Evolutionary conservation across 2,113 vertebrate genomes (phyloP).

Genomic region (Nibea coibor): DNA sequence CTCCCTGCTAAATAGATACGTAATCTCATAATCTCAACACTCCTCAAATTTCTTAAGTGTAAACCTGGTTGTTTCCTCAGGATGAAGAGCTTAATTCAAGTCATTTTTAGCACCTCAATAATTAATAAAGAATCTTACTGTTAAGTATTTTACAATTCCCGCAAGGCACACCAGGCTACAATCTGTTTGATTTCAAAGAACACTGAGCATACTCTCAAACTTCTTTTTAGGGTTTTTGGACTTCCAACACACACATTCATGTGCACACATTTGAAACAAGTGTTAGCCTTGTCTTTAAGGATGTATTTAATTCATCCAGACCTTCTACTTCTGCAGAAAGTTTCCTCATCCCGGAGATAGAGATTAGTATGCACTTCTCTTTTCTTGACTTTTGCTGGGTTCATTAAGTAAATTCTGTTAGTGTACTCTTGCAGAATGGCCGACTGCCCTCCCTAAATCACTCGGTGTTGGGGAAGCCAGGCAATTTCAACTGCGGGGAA

Average conservation of each 20-base stretch:
- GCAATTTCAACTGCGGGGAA: slow-evolving; percentile 74
- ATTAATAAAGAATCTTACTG: slow-evolving; percentile 5
- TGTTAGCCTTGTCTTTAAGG: neutral
- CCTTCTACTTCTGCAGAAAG: neutral
- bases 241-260: neutral
- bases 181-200: neutral
- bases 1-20: neutral
- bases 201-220: neutral
- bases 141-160: neutral
- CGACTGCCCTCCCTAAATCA: slow-evolving; percentile 36
- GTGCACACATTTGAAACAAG: neutral
- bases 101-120: neutral
- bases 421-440: slow-evolving; percentile 39
- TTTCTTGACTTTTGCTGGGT: slow-evolving; percentile 14
- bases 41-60: no score
- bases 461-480: slow-evolving; percentile 74
- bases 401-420: slow-evolving; percentile 63
- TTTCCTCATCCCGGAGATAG: neutral
- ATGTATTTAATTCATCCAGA: neutral
- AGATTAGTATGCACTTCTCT: neutral
- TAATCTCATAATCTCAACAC: neutral
- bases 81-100: slow-evolving; percentile 1
- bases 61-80: slow-evolving; percentile 7
- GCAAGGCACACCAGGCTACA: neutral
- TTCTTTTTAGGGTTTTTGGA: neutral